These are phyloP conservation scores for Ophioninae sp. DNA, from an alignment of 2,888 invertebrate genomes.

Conservation along the genomic window DNA sequence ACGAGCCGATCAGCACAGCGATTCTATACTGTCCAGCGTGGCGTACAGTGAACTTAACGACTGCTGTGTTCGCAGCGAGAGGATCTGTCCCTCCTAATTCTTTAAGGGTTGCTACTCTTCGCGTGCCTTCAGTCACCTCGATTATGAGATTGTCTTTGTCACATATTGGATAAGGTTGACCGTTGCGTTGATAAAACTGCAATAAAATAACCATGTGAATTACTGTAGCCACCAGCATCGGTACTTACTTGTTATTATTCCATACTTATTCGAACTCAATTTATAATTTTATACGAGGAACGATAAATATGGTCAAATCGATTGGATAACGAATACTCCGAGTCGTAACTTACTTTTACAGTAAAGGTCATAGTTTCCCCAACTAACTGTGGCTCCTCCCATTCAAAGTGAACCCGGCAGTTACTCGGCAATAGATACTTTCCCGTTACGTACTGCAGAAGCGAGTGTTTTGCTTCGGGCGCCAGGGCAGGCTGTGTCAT, in stretches of 20 bases:
- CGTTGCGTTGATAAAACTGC: slow-evolving; percentile 95
- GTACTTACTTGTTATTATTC: too few species aligned
- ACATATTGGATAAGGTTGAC: slow-evolving; percentile 96
- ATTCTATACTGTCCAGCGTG: slow-evolving; percentile 95
- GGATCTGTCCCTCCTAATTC: slow-evolving; percentile 94
- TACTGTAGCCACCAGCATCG: too few species aligned
- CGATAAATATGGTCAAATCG: not conserved
- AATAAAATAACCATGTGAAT: too few species aligned
- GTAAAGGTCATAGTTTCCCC: slow-evolving; percentile 96
- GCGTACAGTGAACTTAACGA: slow-evolving; percentile 95
- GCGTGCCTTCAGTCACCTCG: slow-evolving; percentile 92
- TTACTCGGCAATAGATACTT: slow-evolving; percentile 94
- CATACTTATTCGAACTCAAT: not conserved
- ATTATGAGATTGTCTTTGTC: slow-evolving; percentile 95
- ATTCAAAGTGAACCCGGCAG: slow-evolving; percentile 93
- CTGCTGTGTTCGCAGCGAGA: slow-evolving; percentile 91
- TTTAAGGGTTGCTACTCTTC: slow-evolving; percentile 91
- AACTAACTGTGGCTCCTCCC: slow-evolving; percentile 94
- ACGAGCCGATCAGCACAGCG: slow-evolving; percentile 91
- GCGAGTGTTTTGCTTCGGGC: slow-evolving; percentile 94
- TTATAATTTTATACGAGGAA: not conserved
- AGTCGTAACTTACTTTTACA: slow-evolving; percentile 83
- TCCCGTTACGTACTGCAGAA: slow-evolving; percentile 95
- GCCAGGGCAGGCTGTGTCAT: slow-evolving; percentile 95
- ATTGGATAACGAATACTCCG: too few species aligned